These are phyloP conservation scores for Artibeus jamaicensis DNA, from an alignment of 2,797 vertebrate species.

Conservation along the genomic window DNA sequence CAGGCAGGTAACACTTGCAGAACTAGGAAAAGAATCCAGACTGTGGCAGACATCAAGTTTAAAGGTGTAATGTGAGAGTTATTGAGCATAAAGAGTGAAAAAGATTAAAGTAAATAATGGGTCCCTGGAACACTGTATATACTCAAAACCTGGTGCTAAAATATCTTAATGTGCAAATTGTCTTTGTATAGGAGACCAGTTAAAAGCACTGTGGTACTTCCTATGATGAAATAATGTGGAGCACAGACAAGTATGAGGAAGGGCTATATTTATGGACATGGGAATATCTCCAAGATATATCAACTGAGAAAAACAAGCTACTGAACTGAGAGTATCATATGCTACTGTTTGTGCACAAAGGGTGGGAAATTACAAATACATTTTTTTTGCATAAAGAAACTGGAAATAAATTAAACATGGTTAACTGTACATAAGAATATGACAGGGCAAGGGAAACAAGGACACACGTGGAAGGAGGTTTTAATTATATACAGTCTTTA, in stretches of 20 bases:
- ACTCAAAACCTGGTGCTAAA: not conserved
- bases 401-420: not conserved
- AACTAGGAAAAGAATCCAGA: not conserved
- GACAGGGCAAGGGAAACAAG: not conserved
- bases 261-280: not conserved
- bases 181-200: not conserved
- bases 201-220: not conserved
- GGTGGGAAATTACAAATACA: not conserved
- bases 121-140: not conserved
- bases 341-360: not conserved
- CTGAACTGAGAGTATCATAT: not conserved
- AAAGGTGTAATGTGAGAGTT: not conserved
- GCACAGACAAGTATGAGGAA: not conserved
- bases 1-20: too few relatives aligned
- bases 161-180: not conserved
- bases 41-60: not conserved
- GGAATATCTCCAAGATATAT: not conserved
- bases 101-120: not conserved
- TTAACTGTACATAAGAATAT: not conserved
- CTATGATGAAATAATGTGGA: not conserved
- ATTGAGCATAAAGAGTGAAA: not conserved
- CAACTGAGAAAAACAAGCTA: not conserved
- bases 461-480: not conserved
- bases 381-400: not conserved
- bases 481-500: not conserved